Conservation (phyloP, 2,888 invertebrate species). For the Conistra vaccinii region DNA sequence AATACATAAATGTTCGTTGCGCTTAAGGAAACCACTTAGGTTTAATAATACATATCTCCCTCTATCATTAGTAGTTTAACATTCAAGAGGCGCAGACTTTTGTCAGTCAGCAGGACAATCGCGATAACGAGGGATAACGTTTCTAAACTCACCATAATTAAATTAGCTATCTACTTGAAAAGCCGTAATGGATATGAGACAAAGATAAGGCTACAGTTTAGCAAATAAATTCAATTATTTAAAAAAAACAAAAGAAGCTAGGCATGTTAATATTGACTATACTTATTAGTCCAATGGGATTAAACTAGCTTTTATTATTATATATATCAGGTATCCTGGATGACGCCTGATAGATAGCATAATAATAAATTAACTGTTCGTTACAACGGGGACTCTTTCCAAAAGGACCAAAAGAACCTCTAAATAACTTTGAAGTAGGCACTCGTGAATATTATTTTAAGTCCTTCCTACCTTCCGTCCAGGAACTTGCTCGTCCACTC, state of each 20-base stretch:
- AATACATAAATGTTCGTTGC: too few species aligned
- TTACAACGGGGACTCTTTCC: not conserved
- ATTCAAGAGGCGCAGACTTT: not conserved
- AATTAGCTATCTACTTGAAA: not conserved
- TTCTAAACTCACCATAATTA: too few species aligned
- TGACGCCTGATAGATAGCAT: not conserved
- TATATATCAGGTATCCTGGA: not conserved
- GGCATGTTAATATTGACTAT: not conserved
- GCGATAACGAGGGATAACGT: not conserved
- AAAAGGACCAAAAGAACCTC: not conserved
- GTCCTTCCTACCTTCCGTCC: slow-evolving; percentile 38
- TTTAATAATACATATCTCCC: too few species aligned
- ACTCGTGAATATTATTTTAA: not conserved
- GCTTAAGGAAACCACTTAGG: too few species aligned
- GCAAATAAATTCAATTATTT: too few species aligned
- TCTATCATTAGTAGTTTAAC: not conserved
- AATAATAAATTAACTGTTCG: not conserved
- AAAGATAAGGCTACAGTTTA: not conserved
- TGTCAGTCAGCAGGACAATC: not conserved
- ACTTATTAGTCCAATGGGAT: not conserved
- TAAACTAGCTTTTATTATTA: not conserved
- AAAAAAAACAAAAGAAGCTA: too few species aligned
- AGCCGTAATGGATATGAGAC: too few species aligned
- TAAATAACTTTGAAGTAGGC: not conserved
- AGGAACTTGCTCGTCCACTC: slow-evolving; percentile 35